A percentile compares a stretch with the other conserved stretches of the same genome.
These are phyloP conservation scores for Ophion costatus DNA, from an alignment of 2,888 invertebrate species.

Conservation along the genomic window DNA sequence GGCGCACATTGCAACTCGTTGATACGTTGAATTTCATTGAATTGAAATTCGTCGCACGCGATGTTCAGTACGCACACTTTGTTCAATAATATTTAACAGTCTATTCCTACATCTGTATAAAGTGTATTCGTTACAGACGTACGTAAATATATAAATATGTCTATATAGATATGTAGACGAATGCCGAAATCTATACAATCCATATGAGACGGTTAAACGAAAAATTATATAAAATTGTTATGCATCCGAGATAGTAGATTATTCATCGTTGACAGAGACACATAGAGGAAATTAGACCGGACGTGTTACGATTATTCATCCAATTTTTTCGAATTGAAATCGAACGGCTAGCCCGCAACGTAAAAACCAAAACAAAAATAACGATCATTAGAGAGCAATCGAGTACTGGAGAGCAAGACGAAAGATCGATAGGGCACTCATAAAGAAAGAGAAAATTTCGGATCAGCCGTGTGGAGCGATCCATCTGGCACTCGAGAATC, in stretches of 20 bases:
- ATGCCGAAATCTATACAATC: conserved; percentile 20
- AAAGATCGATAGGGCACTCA: not conserved
- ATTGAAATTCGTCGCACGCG: not conserved
- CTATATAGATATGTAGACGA: conserved; percentile 9
- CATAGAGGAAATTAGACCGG: not conserved
- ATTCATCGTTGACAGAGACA: conserved; percentile 47
- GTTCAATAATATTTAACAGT: conserved; percentile 49
- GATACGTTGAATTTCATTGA: not conserved
- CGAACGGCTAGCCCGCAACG: not conserved
- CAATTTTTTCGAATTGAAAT: conserved; percentile 2
- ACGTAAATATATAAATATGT: not conserved
- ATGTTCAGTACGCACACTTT: conserved; percentile 35
- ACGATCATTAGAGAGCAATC: not conserved
- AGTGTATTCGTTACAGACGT: not conserved
- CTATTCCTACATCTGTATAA: conserved; percentile 32
- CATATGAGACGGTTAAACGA: conserved; percentile 20
- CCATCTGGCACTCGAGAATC: conserved; percentile 45
- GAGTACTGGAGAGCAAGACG: not conserved
- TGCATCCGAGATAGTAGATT: conserved; percentile 34
- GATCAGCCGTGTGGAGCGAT: conserved; percentile 7
- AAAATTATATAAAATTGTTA: conserved; percentile 58
- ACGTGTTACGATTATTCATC: conserved; percentile 24
- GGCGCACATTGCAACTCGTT: not conserved
- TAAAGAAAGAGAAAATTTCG: not conserved
- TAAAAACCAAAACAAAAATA: not conserved